Conservation (phyloP, 2,113 vertebrate species). For the Alligator mississippiensis region DNA sequence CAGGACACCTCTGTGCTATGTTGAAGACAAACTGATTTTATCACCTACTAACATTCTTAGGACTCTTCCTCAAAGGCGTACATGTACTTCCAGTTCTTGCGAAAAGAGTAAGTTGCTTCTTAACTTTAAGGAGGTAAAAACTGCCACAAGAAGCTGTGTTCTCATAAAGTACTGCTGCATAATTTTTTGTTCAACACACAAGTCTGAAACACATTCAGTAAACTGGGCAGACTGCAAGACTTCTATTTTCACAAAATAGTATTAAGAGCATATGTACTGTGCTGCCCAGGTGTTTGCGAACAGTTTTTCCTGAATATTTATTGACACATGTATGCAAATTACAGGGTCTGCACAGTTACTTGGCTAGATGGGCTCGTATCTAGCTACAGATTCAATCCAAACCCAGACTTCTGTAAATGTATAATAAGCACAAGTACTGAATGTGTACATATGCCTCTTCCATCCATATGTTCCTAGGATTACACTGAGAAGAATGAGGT, state of each 20-base stretch:
- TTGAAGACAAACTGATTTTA: neutral
- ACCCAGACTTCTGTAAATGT: too few species aligned
- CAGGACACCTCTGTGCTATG: neutral
- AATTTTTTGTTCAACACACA: neutral
- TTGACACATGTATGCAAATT: neutral
- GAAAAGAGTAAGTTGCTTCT: neutral
- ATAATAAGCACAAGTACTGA: too few species aligned
- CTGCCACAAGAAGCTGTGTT: neutral
- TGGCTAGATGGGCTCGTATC: neutral
- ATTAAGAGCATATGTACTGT: neutral
- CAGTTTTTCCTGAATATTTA: neutral
- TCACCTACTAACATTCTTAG: neutral
- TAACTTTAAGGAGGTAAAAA: slow-evolving; percentile 2
- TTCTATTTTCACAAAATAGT: neutral
- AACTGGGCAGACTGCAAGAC: neutral
- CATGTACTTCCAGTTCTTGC: neutral
- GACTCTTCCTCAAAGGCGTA: neutral
- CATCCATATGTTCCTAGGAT: too few species aligned
- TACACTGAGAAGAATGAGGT: too few species aligned
- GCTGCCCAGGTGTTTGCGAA: neutral
- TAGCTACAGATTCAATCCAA: neutral
- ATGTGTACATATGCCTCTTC: too few species aligned
- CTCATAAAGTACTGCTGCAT: neutral
- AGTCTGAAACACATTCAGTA: neutral
- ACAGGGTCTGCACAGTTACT: neutral